Conservation (phyloP, 2,888 invertebrate species). For the Gryllus longicercus region DNA sequence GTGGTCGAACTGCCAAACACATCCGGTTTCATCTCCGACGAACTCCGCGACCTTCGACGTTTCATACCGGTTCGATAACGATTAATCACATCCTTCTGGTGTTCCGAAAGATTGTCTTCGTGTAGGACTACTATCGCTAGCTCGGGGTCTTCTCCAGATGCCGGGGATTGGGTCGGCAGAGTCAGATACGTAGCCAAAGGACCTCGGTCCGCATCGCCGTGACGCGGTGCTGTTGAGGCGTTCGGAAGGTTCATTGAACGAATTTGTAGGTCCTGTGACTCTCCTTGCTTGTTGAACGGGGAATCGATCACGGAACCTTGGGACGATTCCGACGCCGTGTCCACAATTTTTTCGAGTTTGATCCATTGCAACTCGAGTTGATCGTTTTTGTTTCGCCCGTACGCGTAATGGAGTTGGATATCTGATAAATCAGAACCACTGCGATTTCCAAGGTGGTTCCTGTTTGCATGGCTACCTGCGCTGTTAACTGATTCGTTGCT, state of each 20-base stretch:
- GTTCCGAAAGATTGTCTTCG: background rate
- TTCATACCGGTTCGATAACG: background rate
- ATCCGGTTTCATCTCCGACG: background rate
- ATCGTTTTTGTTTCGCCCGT: background rate
- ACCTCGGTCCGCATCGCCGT: background rate
- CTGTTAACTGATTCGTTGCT: background rate
- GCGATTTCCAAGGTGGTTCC: background rate
- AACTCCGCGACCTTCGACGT: background rate
- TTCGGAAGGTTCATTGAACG: background rate
- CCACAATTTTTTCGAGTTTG: background rate
- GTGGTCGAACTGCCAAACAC: background rate
- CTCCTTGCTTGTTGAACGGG: background rate
- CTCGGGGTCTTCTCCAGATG: background rate
- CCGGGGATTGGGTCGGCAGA: background rate
- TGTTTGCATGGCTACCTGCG: background rate
- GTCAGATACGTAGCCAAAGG: background rate
- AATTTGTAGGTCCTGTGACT: background rate
- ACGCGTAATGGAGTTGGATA: background rate
- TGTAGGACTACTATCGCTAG: background rate
- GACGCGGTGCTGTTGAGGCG: background rate
- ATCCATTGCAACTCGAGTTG: background rate
- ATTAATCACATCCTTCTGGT: background rate
- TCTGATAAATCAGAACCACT: background rate
- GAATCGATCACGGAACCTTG: background rate
- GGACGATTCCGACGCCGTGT: background rate